These are phyloP conservation scores for Bovichtus variegatus DNA, from an alignment of 2,797 vertebrate species.

Conservation along the genomic window DNA sequence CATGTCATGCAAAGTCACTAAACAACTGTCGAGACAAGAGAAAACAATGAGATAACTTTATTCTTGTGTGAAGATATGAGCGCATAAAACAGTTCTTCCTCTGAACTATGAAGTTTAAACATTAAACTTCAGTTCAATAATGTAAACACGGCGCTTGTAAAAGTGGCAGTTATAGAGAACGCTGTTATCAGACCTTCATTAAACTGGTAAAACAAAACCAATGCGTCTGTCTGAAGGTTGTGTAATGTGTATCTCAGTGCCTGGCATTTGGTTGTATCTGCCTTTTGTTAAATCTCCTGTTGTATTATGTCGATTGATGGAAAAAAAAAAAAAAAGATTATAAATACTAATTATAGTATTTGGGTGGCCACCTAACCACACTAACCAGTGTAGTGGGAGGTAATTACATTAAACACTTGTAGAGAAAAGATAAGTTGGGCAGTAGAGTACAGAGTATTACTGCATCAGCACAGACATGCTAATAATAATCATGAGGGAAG, in stretches of 20 bases:
- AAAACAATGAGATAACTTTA: too few species aligned
- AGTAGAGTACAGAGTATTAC: background rate
- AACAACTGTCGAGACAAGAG: too few species aligned
- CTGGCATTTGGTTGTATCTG: background rate
- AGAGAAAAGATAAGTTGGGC: background rate
- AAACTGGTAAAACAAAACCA: background rate
- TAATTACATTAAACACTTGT: background rate
- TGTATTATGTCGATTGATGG: too few species aligned
- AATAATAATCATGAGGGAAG: background rate
- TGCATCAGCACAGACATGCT: background rate
- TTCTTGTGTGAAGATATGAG: too few species aligned
- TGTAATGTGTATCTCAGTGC: background rate
- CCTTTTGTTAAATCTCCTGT: background rate
- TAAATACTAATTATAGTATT: too few species aligned
- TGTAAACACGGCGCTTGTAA: background rate
- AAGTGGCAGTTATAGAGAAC: background rate
- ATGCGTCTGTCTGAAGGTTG: background rate
- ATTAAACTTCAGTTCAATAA: too few species aligned
- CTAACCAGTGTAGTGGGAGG: background rate
- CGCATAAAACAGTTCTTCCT: too few species aligned
- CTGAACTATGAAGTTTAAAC: too few species aligned
- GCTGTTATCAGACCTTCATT: background rate
- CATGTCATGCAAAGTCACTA: too few species aligned
- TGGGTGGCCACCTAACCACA: background rate
- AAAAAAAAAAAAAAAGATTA: too few species aligned